Evolutionary conservation across 2,797 vertebrate species (phyloP).

Genomic region (Tenualosa thibaudeaui): DNA sequence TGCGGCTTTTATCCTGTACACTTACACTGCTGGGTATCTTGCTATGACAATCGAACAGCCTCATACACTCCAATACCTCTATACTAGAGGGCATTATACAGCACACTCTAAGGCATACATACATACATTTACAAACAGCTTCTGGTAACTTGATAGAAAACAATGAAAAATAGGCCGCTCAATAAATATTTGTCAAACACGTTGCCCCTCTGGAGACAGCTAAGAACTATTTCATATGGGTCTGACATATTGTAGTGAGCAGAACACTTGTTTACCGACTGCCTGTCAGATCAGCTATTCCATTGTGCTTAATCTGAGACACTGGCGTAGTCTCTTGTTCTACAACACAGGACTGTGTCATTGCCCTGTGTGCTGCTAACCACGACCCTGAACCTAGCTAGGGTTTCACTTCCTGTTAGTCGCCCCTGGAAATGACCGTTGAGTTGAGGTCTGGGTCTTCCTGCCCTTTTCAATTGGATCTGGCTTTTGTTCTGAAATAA

Average conservation of each 20-base stretch:
- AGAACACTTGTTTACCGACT: background rate
- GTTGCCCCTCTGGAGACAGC: too few relatives aligned
- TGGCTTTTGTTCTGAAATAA: background rate
- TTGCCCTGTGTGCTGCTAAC: background rate
- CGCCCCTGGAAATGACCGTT: background rate
- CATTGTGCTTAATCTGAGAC: constrained; percentile 13
- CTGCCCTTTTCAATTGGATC: background rate
- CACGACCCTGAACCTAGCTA: background rate
- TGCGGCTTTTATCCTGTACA: background rate
- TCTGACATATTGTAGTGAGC: background rate
- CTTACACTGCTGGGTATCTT: background rate
- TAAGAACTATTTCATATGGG: too few relatives aligned
- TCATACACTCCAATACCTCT: background rate
- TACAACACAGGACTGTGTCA: constrained; percentile 9
- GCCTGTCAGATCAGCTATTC: constrained; percentile 23
- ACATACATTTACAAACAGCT: background rate
- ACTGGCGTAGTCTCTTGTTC: background rate
- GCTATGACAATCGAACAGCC: too few relatives aligned
- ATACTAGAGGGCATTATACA: too few relatives aligned
- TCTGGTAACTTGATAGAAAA: background rate
- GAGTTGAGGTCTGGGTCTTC: background rate
- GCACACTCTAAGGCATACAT: background rate
- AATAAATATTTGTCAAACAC: too few relatives aligned
- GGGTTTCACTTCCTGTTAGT: constrained; percentile 13
- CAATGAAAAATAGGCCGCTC: background rate